phyloP scores from a whole-genome alignment of 2,888 invertebrate species.

The Erebia epiphron region DNA sequence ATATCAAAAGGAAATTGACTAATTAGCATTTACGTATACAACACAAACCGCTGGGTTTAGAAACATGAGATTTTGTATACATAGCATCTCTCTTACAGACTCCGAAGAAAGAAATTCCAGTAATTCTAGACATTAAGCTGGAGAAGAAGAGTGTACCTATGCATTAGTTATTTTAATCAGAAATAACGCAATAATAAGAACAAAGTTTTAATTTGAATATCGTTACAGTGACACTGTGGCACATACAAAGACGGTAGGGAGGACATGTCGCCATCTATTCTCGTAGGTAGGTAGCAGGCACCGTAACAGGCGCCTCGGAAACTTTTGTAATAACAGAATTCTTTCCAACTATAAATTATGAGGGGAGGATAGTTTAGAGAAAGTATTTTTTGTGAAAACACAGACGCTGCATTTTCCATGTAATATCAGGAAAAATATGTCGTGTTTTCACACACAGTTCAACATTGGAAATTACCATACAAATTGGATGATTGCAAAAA shows the following conservation, averaged over 20 bases:
- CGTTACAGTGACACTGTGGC: constrained; percentile 3
- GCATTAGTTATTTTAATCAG: background rate
- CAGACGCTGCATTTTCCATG: constrained; percentile 28
- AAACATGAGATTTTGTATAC: no score
- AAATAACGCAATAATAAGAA: background rate
- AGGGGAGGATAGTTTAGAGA: constrained; percentile 42
- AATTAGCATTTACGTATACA: no score
- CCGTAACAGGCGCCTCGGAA: constrained; percentile 35
- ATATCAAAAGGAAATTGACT: no score
- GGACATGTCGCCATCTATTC: constrained; percentile 38
- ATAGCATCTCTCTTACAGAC: no score
- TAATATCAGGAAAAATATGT: constrained; percentile 30
- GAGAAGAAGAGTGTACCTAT: no score
- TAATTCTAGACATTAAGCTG: no score
- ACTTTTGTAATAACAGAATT: constrained; percentile 47
- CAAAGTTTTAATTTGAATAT: constrained; percentile 9
- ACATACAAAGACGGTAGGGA: constrained; percentile 25
- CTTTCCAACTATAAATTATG: constrained; percentile 45
- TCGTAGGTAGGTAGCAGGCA: constrained; percentile 20
- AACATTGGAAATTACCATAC: constrained; percentile 1
- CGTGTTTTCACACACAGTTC: constrained; percentile 1
- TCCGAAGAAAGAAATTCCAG: no score
- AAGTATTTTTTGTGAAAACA: constrained; percentile 40
- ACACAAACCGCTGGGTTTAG: no score
- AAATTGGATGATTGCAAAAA: no score